These are phyloP conservation scores for Somateria mollissima DNA, from an alignment of 2,797 vertebrate genomes.

Conservation along the genomic window DNA sequence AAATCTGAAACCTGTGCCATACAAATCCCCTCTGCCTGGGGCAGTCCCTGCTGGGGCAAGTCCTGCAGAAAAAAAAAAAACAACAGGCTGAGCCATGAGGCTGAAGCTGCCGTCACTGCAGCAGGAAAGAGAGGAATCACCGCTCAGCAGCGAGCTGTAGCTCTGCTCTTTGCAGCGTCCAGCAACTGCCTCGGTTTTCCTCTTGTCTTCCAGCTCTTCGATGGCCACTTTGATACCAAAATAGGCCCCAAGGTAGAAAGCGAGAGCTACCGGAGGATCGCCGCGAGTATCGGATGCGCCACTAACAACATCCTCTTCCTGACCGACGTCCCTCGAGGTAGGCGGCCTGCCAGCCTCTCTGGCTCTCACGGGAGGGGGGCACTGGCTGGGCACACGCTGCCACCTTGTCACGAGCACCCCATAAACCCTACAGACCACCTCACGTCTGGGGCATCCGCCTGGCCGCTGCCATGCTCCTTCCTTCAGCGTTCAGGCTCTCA, in stretches of 20 bases:
- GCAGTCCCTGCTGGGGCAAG: not conserved
- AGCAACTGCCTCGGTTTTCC: not conserved
- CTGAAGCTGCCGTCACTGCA: not conserved
- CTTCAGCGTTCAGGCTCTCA: not conserved
- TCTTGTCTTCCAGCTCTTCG: conserved; percentile 84
- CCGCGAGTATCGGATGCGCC: conserved; percentile 87
- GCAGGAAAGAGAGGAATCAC: not conserved
- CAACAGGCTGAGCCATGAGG: not conserved
- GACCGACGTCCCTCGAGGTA: conserved; percentile 91
- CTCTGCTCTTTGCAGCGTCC: not conserved
- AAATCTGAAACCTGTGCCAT: not conserved
- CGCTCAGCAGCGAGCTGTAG: accelerated
- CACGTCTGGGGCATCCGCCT: not conserved
- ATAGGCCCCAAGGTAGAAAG: conserved; percentile 92
- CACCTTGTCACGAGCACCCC: not conserved
- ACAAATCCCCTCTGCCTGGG: not conserved
- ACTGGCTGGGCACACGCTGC: not conserved
- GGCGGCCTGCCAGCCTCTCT: not conserved
- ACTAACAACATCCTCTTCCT: conserved; percentile 92
- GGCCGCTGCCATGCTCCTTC: not conserved
- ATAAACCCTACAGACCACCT: not conserved
- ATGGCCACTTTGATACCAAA: conserved; percentile 95
- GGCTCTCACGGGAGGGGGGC: not conserved
- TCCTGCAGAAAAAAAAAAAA: not conserved
- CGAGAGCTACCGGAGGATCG: conserved; percentile 94